Evolutionary conservation across 2,797 vertebrate species (phyloP), one percentile per base, ranked within the genome.

Genomic region (Sebastes dallii): DNA sequence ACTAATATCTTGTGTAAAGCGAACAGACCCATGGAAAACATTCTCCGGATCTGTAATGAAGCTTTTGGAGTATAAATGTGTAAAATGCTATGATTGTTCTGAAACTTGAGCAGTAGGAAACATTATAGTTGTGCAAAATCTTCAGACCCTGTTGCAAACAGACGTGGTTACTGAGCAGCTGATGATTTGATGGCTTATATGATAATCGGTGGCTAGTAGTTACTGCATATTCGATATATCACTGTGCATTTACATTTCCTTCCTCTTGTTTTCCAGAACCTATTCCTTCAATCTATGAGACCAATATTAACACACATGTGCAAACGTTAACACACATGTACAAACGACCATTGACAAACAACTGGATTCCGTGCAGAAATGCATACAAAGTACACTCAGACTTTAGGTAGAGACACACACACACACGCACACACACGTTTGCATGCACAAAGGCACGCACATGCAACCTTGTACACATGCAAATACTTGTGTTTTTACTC

Each of bases 131-230:
- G 93, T 94, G 91, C 89, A 91, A 93, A 93, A 92, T 92, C 84
- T 87, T 91, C 78, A 88, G 82, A 93, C 86, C 89, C 85, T 94
- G 88, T 94, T 89, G 89, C 91, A 94, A 91, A 94, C 85, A 88
- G 90, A 92, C 55, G 72, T 74, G 89, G 85, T 92, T 91, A 92
- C 82, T 90, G 89, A 92, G 87, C 86, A 90, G 90, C 92, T 89
- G 92, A 89, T 88, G 86, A 86, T 76, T 91, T 84, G 80, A 91
- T 84, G 90, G 91, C 86, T 93, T 92, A 90, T 86, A 92, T 81
- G 85, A 89, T 86, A 87, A 89, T 86, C 89, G 83, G 85, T 92
- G 88, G 78, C 82, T 90, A 92, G 87, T 88, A 88, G 90, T 90
- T 90, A 91, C 84, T 91, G 87, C 85, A 86, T 92, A 92, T 86